Percentiles rank a stretch among this genome's conserved stretches.
Evolutionary conservation across 2,797 vertebrate species (phyloP).

Genomic region (Siniperca undulata): DNA sequence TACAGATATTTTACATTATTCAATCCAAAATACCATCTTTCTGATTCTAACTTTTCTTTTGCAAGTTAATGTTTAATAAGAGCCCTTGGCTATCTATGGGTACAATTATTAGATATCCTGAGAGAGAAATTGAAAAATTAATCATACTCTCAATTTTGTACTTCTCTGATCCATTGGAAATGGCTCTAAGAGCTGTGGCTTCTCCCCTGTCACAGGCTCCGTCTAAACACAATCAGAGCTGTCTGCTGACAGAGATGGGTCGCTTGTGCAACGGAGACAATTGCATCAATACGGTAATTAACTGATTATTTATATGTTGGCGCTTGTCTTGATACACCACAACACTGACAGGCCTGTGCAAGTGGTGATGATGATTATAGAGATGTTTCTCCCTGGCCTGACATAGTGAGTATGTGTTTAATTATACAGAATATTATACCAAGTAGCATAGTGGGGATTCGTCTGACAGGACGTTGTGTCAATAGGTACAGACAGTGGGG

Average conservation of each 20-base stretch:
- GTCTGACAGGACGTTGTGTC: constrained; percentile 52
- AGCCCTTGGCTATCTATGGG: constrained; percentile 93
- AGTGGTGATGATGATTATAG: constrained; percentile 56
- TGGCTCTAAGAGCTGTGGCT: constrained; percentile 79
- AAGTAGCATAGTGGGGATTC: constrained; percentile 41
- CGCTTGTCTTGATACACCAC: constrained; percentile 51
- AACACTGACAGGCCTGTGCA: constrained; percentile 56
- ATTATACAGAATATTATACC: constrained; percentile 52
- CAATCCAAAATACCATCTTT: constrained; percentile 97
- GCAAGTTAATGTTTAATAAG: constrained; percentile 98
- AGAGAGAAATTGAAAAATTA: constrained; percentile 99
- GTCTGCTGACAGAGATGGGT: constrained; percentile 58
- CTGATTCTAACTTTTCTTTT: constrained; percentile 93
- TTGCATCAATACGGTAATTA: constrained; percentile 76
- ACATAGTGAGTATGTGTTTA: constrained; percentile 43
- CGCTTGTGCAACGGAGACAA: constrained; percentile 68
- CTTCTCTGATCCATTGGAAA: constrained; percentile 90
- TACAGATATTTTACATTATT: constrained; percentile 97
- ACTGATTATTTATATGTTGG: constrained; percentile 77
- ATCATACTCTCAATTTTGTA: constrained; percentile 94
- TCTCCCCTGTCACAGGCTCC: constrained; percentile 62
- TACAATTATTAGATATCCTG: constrained; percentile 98
- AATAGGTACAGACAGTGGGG: constrained; percentile 63
- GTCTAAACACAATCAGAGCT: constrained; percentile 68
- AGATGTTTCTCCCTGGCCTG: constrained; percentile 44